These are phyloP conservation scores for Epinephelus moara DNA, from an alignment of 2,113 vertebrate genomes.

Conservation along the genomic window DNA sequence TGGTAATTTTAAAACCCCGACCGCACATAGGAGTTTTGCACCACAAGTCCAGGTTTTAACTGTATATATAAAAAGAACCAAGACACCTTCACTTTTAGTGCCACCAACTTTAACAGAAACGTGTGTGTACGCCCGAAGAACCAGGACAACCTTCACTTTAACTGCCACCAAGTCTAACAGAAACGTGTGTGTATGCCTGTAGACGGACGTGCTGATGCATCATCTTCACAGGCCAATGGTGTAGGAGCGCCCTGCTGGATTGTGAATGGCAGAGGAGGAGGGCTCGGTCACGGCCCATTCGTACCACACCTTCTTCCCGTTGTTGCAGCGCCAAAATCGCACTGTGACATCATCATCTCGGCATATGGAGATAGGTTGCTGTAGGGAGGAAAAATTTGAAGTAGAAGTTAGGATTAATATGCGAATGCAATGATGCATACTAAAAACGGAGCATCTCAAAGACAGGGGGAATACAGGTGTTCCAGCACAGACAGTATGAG, in stretches of 20 bases:
- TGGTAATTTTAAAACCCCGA: conserved; percentile 14
- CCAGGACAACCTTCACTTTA: not conserved
- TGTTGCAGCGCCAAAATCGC: conserved; percentile 94
- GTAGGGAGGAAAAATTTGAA: not conserved
- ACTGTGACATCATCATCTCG: conserved; percentile 88
- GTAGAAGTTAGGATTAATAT: not conserved
- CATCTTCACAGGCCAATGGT: conserved; percentile 91
- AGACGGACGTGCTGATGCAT: not conserved
- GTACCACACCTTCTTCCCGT: conserved; percentile 95
- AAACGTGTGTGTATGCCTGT: conserved; percentile 15
- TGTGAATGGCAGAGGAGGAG: conserved; percentile 92
- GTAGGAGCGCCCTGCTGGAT: conserved; percentile 93
- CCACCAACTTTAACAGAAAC: conserved; percentile 23
- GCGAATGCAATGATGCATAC: not conserved
- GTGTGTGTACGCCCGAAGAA: not conserved
- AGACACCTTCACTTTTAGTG: conserved; percentile 1
- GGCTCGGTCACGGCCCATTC: conserved; percentile 96
- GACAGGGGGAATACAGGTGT: no score
- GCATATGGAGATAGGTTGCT: conserved; percentile 91
- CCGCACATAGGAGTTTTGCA: not conserved
- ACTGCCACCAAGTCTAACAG: conserved; percentile 10
- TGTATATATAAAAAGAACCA: conserved; percentile 19
- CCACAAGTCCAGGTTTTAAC: conserved; percentile 30
- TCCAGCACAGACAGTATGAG: no score
- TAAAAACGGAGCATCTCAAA: no score